Evolutionary conservation across 2,113 vertebrate genomes (phyloP).

Genomic region (Eulemur rufifrons): DNA sequence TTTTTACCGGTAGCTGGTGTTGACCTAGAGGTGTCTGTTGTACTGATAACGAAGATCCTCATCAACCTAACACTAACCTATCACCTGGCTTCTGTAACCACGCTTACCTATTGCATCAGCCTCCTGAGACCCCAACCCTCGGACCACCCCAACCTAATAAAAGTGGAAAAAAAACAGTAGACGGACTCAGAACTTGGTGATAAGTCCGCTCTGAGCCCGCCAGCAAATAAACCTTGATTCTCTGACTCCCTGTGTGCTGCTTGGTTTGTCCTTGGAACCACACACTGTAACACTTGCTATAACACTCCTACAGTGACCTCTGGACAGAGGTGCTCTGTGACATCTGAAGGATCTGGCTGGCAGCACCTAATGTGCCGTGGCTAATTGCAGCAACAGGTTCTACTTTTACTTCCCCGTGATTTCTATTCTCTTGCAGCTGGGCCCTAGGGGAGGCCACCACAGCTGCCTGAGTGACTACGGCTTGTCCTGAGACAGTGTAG

Average conservation of each 20-base stretch:
- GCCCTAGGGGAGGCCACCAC: slow-evolving; percentile 87
- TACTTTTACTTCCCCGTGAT: slow-evolving; percentile 95
- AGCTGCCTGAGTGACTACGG: slow-evolving; percentile 87
- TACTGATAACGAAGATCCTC: slow-evolving; percentile 67
- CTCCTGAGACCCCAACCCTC: too few relatives aligned
- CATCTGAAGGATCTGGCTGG: slow-evolving; percentile 93
- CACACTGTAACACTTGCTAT: too few relatives aligned
- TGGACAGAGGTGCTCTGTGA: slow-evolving; percentile 92
- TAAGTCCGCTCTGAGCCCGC: too few relatives aligned
- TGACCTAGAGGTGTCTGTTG: slow-evolving; percentile 94
- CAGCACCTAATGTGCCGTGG: slow-evolving; percentile 88
- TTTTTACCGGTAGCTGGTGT: slow-evolving; percentile 97
- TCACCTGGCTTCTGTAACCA: too few relatives aligned
- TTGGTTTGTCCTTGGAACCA: too few relatives aligned
- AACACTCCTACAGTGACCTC: slow-evolving; percentile 92
- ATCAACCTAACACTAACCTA: too few relatives aligned
- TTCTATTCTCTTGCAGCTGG: slow-evolving; percentile 93
- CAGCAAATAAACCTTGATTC: too few relatives aligned
- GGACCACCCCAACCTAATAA: too few relatives aligned
- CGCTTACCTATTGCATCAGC: too few relatives aligned
- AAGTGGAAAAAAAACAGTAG: too few relatives aligned
- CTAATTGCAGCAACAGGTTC: slow-evolving; percentile 92
- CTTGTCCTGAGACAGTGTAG: slow-evolving; percentile 87
- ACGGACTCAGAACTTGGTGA: too few relatives aligned
- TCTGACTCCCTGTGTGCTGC: too few relatives aligned